Evolutionary conservation across 1,140 invertebrate genomes (phyloP).

Genomic region (Uloborus diversus): DNA sequence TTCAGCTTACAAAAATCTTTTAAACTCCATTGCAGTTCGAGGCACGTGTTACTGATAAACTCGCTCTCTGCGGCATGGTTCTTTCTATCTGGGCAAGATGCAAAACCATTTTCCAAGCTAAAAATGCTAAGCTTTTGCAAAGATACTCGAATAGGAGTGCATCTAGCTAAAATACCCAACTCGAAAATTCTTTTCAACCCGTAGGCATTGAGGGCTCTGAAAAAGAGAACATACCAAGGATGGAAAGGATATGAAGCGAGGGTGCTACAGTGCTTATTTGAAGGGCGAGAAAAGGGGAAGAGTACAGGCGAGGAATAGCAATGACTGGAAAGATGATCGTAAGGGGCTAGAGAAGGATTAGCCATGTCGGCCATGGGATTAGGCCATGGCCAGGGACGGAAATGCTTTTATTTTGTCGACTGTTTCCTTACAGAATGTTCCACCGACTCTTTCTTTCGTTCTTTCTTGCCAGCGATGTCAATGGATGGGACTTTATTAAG

Average conservation of each 20-base stretch:
- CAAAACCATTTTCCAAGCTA: too few relatives aligned
- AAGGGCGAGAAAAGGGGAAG: constrained; percentile 24
- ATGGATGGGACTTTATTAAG: constrained; percentile 33
- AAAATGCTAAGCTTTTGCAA: too few relatives aligned
- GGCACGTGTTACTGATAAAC: too few relatives aligned
- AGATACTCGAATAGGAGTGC: too few relatives aligned
- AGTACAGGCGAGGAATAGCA: constrained; percentile 20
- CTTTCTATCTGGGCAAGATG: too few relatives aligned
- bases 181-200: neutral
- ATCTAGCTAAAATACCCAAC: neutral
- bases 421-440: constrained; percentile 23
- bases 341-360: constrained; percentile 29
- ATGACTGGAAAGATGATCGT: constrained; percentile 31
- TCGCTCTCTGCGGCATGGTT: too few relatives aligned
- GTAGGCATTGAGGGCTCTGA: neutral
- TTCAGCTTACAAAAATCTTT: too few relatives aligned
- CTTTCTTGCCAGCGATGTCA: constrained; percentile 6
- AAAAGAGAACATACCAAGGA: neutral
- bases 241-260: constrained; percentile 8
- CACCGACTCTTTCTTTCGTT: neutral
- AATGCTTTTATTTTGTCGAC: constrained; percentile 46
- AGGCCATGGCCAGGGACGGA: constrained; percentile 27
- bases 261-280: constrained; percentile 7
- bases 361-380: constrained; percentile 36
- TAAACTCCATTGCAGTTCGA: too few relatives aligned